Conservation (phyloP, 2,888 invertebrate species). For the Alentia gelatinosa region DNA sequence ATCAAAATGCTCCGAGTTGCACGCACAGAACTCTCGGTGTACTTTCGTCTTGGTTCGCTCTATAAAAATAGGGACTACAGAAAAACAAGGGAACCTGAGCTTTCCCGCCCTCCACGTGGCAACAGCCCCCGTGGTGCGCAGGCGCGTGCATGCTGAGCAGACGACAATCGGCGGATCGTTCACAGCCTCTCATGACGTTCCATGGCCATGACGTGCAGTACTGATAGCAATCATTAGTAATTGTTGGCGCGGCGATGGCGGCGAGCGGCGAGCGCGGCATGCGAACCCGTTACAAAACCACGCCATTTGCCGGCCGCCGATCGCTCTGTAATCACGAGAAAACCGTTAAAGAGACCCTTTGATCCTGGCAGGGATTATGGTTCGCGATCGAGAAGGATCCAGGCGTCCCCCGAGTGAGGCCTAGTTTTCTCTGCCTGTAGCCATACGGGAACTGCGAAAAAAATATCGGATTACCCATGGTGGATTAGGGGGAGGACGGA, state of each 20-base stretch:
- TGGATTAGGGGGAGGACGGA: too few species aligned
- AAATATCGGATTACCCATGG: not conserved
- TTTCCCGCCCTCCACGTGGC: too few species aligned
- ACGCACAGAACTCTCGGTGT: too few species aligned
- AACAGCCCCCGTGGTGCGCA: not conserved
- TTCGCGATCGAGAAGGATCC: not conserved
- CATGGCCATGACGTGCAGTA: not conserved
- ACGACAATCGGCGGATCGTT: not conserved
- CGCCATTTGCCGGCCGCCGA: conserved; percentile 37
- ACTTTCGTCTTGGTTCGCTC: too few species aligned
- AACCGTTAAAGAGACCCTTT: conserved; percentile 19
- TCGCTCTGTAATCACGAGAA: conserved; percentile 38
- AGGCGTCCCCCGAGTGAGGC: not conserved
- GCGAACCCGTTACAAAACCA: conserved; percentile 38
- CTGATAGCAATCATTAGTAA: conserved; percentile 42
- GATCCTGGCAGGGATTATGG: conserved; percentile 24
- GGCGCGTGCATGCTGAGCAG: not conserved
- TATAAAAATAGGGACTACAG: not conserved
- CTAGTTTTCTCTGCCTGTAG: not conserved
- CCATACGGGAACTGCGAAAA: not conserved
- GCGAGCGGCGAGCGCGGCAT: not conserved
- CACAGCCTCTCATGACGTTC: not conserved
- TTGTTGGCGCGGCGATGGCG: conserved; percentile 19
- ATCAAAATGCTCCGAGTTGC: too few species aligned
- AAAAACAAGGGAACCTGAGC: not conserved